Percentiles rank a stretch among this genome's conserved stretches.
Conservation (phyloP, 1,140 invertebrate genomes). For the Rhagoletis pomonella region DNA sequence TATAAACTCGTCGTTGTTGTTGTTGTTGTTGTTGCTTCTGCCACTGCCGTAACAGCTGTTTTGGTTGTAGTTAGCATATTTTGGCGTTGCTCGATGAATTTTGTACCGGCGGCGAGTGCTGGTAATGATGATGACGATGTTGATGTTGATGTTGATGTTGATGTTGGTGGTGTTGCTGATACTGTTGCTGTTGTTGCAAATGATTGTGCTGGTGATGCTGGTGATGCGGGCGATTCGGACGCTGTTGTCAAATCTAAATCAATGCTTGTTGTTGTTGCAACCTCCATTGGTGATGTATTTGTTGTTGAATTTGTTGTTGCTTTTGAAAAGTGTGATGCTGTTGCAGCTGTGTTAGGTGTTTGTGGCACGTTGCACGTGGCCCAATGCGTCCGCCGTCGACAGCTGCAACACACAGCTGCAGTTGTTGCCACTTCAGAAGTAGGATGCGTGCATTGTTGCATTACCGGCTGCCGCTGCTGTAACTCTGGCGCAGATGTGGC, state of each 20-base stretch:
- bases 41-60: background rate
- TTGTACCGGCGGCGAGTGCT: constrained; percentile 25
- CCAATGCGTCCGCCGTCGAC: background rate
- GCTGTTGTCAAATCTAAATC: background rate
- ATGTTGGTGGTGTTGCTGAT: background rate
- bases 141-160: background rate
- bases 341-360: background rate
- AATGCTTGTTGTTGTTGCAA: background rate
- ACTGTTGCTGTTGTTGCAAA: background rate
- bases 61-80: background rate
- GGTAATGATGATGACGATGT: background rate
- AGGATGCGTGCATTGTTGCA: background rate
- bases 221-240: background rate
- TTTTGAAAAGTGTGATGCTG: background rate
- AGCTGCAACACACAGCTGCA: background rate
- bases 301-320: constrained; percentile 10
- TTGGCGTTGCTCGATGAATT: background rate
- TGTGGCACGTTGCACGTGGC: background rate
- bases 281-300: background rate
- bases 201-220: background rate
- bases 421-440: too few relatives aligned
- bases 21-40: background rate
- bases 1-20: background rate
- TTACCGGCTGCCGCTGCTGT: background rate
- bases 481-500: background rate